A percentile compares a stretch with the other conserved stretches of the same genome.
These are phyloP conservation scores for Latrodectus hesperus DNA, from an alignment of 2,888 invertebrate species.

Conservation along the genomic window DNA sequence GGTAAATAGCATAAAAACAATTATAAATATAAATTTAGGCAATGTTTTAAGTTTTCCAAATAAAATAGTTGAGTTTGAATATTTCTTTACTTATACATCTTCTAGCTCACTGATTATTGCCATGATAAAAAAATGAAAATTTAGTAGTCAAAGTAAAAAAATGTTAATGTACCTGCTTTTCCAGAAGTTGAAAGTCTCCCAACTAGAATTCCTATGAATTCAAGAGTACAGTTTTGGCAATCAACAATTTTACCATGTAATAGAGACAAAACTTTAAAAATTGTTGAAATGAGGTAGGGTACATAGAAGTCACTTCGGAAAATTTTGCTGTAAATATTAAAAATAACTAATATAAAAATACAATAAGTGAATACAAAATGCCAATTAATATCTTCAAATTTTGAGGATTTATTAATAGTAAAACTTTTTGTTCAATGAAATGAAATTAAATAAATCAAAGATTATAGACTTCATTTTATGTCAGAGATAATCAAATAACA, in stretches of 20 bases:
- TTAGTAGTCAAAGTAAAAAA: no score
- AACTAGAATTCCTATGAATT: slow-evolving; percentile 51
- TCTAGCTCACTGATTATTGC: no score
- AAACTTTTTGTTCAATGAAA: no score
- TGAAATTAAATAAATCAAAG: no score
- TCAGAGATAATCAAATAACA: no score
- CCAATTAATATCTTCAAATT: not conserved
- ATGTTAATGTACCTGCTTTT: slow-evolving; percentile 25
- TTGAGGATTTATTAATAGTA: not conserved
- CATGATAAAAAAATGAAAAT: no score
- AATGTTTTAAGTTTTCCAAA: no score
- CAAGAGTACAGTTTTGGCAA: slow-evolving; percentile 37
- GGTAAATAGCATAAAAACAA: no score
- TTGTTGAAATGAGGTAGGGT: slow-evolving; percentile 24
- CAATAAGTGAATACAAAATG: not conserved
- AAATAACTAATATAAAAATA: not conserved
- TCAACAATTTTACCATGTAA: slow-evolving; percentile 29
- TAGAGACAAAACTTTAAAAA: slow-evolving; percentile 27
- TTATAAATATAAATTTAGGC: no score
- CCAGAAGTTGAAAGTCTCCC: slow-evolving; percentile 52
- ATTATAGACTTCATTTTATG: no score
- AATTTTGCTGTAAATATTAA: slow-evolving; percentile 48
- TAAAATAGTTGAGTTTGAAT: no score
- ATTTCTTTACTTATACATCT: no score
- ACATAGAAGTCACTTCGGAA: slow-evolving; percentile 23